A percentile compares a stretch with the other conserved stretches of the same genome.
phyloP scores from a whole-genome alignment of 2,113 vertebrate species.

The Hypanus sabinus region DNA sequence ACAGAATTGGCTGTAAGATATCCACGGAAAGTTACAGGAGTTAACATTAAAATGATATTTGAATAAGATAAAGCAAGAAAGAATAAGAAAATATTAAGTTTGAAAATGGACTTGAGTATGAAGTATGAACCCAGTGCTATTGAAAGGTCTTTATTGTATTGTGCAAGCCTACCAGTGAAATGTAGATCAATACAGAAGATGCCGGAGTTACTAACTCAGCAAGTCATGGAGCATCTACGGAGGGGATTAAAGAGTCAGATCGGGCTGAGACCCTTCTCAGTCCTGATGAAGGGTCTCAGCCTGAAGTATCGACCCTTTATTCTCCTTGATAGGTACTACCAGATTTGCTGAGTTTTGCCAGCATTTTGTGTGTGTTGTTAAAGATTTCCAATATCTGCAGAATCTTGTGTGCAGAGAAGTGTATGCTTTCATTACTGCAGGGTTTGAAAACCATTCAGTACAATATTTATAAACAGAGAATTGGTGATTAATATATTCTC shows the following conservation, averaged over 20 bases:
- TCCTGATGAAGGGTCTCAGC: too few species aligned
- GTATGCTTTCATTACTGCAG: background rate
- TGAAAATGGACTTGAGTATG: background rate
- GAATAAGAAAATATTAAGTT: background rate
- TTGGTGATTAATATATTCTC: background rate
- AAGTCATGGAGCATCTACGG: too few species aligned
- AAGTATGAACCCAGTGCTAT: background rate
- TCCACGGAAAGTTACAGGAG: background rate
- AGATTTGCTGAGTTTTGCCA: too few species aligned
- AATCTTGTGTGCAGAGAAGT: background rate
- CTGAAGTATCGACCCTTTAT: too few species aligned
- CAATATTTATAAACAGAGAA: background rate
- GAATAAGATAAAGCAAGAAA: background rate
- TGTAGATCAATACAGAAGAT: too few species aligned
- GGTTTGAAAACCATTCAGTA: background rate
- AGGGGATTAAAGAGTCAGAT: too few species aligned
- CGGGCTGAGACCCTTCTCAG: too few species aligned
- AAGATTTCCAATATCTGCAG: too few species aligned
- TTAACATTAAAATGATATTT: background rate
- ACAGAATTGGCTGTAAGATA: background rate
- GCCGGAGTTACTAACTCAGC: too few species aligned
- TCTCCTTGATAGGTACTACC: too few species aligned
- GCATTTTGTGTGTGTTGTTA: too few species aligned
- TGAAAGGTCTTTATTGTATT: background rate
- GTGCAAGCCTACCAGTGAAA: background rate